Evolutionary conservation across 2,888 invertebrate genomes (phyloP).

Genomic region (Eupeodes luniger): DNA sequence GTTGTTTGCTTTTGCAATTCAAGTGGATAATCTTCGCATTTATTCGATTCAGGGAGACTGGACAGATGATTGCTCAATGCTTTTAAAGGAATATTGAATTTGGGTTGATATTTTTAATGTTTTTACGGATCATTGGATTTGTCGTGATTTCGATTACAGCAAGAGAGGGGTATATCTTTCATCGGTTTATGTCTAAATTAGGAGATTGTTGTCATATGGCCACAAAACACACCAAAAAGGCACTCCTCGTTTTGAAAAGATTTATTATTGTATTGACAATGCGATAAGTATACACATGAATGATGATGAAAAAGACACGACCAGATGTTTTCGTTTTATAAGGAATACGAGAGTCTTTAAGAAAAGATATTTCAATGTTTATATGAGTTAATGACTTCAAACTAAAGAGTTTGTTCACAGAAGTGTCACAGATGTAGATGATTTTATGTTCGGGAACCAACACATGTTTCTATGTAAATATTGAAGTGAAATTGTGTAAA

Average conservation of each 20-base stretch:
- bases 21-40: slow-evolving; percentile 54
- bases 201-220: slow-evolving; percentile 30
- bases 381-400: too few species aligned
- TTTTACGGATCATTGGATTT: slow-evolving; percentile 42
- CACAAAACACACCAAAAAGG: slow-evolving; percentile 6
- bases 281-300: slow-evolving; percentile 40
- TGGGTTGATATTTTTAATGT: slow-evolving; percentile 23
- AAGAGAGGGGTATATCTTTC: not conserved
- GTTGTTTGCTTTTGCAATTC: slow-evolving; percentile 47
- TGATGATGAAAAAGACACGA: not conserved
- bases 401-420: too few species aligned
- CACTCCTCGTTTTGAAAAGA: slow-evolving; percentile 54
- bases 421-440: too few species aligned
- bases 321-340: slow-evolving; percentile 28
- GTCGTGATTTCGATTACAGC: slow-evolving; percentile 19
- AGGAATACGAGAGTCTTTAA: too few species aligned
- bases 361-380: too few species aligned
- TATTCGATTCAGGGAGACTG: slow-evolving; percentile 1
- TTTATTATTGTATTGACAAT: slow-evolving; percentile 41
- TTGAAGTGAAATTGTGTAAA: too few species aligned
- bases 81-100: slow-evolving; percentile 7
- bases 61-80: not conserved
- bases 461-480: too few species aligned
- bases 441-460: too few species aligned
- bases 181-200: slow-evolving; percentile 55